Percentiles rank a stretch among this genome's conserved stretches.
phyloP scores from a whole-genome alignment of 2,888 invertebrate genomes.

The Teinopalpus imperialis region DNA sequence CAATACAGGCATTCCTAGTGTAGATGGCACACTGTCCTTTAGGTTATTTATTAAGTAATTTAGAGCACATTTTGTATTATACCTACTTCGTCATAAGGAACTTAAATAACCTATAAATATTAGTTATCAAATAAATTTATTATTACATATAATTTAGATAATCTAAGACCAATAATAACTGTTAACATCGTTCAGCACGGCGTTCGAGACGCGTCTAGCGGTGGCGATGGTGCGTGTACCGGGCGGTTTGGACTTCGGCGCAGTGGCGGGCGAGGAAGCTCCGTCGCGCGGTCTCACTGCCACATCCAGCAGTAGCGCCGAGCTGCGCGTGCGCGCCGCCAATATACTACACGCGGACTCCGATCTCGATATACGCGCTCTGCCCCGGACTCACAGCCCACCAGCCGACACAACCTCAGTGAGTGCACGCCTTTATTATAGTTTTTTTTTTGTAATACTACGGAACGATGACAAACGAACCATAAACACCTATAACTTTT shows the following conservation, averaged over 20 bases:
- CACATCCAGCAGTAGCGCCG: slow-evolving; percentile 63
- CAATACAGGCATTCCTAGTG: too few species aligned
- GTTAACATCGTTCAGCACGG: slow-evolving; percentile 82
- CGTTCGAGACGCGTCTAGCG: slow-evolving; percentile 95
- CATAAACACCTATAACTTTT: too few species aligned
- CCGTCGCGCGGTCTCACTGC: slow-evolving; percentile 59
- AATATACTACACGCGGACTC: slow-evolving; percentile 87
- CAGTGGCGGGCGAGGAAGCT: slow-evolving; percentile 49
- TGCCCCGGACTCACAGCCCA: slow-evolving; percentile 45
- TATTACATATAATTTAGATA: too few species aligned
- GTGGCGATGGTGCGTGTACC: slow-evolving; percentile 93
- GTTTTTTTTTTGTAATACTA: too few species aligned
- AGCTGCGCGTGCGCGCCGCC: slow-evolving; percentile 61
- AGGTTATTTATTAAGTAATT: too few species aligned
- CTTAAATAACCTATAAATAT: too few species aligned
- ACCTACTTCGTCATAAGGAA: too few species aligned
- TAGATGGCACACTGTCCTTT: too few species aligned
- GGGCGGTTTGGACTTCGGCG: slow-evolving; percentile 92
- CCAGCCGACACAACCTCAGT: slow-evolving; percentile 58
- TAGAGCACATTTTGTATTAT: too few species aligned
- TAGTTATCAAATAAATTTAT: too few species aligned
- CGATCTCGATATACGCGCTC: slow-evolving; percentile 83
- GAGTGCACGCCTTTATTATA: slow-evolving; percentile 32
- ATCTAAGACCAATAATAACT: too few species aligned
- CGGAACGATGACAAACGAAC: too few species aligned